Conservation (phyloP, 2,888 invertebrate species). For the Altica lythri region DNA sequence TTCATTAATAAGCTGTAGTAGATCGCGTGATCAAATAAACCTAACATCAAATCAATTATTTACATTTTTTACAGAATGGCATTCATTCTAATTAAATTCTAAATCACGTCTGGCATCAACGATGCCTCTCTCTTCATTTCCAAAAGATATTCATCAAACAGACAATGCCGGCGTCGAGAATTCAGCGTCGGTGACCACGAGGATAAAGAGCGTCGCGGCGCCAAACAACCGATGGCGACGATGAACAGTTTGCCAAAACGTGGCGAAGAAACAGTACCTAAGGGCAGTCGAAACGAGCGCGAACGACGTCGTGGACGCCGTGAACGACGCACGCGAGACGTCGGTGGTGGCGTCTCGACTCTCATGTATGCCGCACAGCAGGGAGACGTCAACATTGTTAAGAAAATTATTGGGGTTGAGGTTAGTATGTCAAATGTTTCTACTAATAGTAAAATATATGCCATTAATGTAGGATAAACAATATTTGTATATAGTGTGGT, state of each 20-base stretch:
- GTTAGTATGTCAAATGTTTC: constrained; percentile 62
- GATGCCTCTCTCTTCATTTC: neutral
- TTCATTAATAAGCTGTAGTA: no score
- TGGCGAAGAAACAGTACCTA: neutral
- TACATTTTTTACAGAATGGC: constrained; percentile 1
- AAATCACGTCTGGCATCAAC: neutral
- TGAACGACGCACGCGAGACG: constrained; percentile 32
- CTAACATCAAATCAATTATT: no score
- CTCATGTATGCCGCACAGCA: constrained; percentile 94
- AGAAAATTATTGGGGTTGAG: constrained; percentile 75
- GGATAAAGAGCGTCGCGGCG: constrained; percentile 24
- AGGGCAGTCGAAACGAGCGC: constrained; percentile 3
- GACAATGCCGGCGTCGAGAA: constrained; percentile 12
- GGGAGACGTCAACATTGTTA: constrained; percentile 77
- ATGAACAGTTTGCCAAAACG: constrained; percentile 23
- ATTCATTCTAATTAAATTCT: neutral
- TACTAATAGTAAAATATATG: constrained; percentile 4
- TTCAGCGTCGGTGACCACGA: constrained; percentile 20
- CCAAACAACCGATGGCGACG: constrained; percentile 11
- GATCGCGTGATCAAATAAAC: no score
- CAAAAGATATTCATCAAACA: neutral
- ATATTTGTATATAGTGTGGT: no score
- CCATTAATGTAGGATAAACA: neutral
- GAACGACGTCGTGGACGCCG: constrained; percentile 22
- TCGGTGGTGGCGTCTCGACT: constrained; percentile 75